Conservation (phyloP, 2,113 vertebrate genomes). For the Eulemur macaco region DNA sequence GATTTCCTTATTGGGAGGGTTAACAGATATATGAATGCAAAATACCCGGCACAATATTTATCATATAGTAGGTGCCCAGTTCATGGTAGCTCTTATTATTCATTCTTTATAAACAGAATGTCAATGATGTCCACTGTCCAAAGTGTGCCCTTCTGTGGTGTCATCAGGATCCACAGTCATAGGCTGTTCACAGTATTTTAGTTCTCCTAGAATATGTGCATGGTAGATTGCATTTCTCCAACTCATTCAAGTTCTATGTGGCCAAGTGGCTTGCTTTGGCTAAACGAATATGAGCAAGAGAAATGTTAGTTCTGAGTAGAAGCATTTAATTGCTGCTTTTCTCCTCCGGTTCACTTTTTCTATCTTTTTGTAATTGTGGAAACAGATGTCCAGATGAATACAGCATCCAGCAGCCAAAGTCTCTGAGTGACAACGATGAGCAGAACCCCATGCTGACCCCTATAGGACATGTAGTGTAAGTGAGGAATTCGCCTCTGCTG, state of each 20-base stretch:
- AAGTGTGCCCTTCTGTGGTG: background rate
- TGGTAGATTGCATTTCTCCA: background rate
- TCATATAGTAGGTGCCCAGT: background rate
- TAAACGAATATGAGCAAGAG: background rate
- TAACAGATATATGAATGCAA: background rate
- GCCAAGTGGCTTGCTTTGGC: background rate
- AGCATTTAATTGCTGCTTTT: background rate
- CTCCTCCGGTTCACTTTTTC: background rate
- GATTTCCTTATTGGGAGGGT: background rate
- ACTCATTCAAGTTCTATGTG: background rate
- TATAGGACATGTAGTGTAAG: background rate
- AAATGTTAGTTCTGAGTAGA: background rate
- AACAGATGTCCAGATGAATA: background rate
- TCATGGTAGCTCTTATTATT: background rate
- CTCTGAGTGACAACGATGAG: background rate
- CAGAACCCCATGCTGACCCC: background rate
- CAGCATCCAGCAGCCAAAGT: background rate
- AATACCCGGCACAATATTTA: background rate
- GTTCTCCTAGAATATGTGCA: background rate
- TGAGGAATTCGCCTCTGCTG: background rate
- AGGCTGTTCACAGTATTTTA: background rate
- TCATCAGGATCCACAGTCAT: background rate
- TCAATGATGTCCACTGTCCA: accelerated
- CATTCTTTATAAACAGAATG: background rate
- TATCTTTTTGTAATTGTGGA: background rate